Evolutionary conservation across 2,113 vertebrate species (phyloP), one percentile per base, ranked within the genome.

Genomic region (Casuarius casuarius): DNA sequence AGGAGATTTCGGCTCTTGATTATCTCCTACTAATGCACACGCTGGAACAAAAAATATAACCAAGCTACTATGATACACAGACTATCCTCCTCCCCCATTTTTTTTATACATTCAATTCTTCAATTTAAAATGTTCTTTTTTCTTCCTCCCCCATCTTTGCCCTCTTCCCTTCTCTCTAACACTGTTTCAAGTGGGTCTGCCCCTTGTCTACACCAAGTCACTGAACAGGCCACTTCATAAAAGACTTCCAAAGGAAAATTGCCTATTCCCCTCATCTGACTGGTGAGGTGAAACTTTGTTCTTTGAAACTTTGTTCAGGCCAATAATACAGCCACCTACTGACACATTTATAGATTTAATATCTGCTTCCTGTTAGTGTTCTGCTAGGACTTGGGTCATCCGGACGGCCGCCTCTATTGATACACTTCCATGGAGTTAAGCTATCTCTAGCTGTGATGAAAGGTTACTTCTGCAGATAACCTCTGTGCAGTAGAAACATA

Each of bases 1-100:
- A 49, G 54, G 59, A 94, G 58, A 70, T 40, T 91, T 94, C 84
- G 81, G 52, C 77, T 92, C 52, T 80, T 73, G 87, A 95, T 89
- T 94, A 94, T 72, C 74, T 90, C 73, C 75, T 2, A 0, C 62
- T 66, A 95, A 87, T 0, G 0, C 66, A 70, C 5, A 5, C 62
- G 35, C 31, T 73, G 62, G 74, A 72, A 83, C 44, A 52, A 91
- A 49, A 87, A 68, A 82, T 61, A 76, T 85, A 81, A 90, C 51
- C 4, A 2, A 91, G 77, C 61, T 68, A 82, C 66, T 84, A 7
- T 79, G 66, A 65, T 78, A 52, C 48, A 76, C 0, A 0, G 89
- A 71, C 81, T 89, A 52, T 84, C 62, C 40, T 63, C 87, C 56
- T 51, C 59, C 46, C 26, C 8, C 21, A 28, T 29, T 8, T 67